Evolutionary conservation across 2,888 invertebrate species (phyloP).

Genomic region (Microdon myrmicae): DNA sequence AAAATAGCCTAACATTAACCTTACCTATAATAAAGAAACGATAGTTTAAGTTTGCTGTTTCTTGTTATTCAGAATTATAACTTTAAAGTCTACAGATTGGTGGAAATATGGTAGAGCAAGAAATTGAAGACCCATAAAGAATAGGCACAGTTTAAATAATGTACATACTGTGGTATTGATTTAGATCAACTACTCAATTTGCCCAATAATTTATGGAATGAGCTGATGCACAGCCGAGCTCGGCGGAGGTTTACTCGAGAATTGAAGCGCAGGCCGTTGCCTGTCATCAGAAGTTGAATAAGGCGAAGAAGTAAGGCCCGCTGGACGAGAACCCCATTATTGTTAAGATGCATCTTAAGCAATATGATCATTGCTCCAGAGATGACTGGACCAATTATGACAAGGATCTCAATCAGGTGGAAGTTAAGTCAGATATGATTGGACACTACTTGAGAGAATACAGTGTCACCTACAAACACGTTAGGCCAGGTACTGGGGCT

Average conservation of each 20-base stretch:
- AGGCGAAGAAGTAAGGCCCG: constrained; percentile 94
- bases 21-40: no score
- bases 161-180: constrained; percentile 99
- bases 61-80: no score
- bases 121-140: constrained; percentile 91
- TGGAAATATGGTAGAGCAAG: no score
- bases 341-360: constrained; percentile 96
- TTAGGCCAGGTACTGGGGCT: constrained; percentile 97
- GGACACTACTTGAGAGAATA: constrained; percentile 97
- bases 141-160: constrained; percentile 99
- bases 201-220: constrained; percentile 96
- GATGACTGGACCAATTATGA: constrained; percentile 99
- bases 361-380: constrained; percentile 99
- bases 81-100: no score
- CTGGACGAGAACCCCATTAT: constrained; percentile 98
- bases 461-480: constrained; percentile 96
- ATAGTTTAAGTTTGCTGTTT: no score
- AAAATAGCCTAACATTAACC: no score
- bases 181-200: constrained; percentile 98
- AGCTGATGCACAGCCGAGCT: constrained; percentile 93
- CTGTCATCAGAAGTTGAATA: constrained; percentile 93
- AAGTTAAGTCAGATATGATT: constrained; percentile 95
- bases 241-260: constrained; percentile 94
- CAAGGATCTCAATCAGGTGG: constrained; percentile 94
- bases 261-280: constrained; percentile 92